Conservation (phyloP, 2,797 vertebrate genomes). For the Gymnodraco acuticeps region DNA sequence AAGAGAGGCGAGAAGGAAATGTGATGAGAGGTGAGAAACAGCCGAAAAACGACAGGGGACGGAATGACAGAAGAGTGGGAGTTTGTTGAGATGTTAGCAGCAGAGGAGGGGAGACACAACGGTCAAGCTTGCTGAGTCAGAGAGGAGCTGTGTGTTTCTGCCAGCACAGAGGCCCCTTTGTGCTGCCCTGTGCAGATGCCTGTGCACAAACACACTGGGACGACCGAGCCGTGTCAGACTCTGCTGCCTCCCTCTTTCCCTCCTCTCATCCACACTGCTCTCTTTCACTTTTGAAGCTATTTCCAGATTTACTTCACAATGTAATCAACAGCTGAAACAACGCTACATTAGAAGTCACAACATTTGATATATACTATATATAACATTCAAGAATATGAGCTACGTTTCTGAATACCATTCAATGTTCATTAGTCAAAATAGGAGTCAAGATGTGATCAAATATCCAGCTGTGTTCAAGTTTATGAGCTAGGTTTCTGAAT, state of each 20-base stretch:
- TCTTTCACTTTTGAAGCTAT: slow-evolving; percentile 37
- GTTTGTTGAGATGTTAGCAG: slow-evolving; percentile 40
- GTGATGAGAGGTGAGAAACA: slow-evolving; percentile 35
- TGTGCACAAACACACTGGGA: slow-evolving; percentile 71
- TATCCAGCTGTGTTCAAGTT: background rate
- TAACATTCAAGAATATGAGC: too few species aligned
- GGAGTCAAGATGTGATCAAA: background rate
- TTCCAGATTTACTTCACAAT: slow-evolving; percentile 17
- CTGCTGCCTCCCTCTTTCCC: slow-evolving; percentile 44
- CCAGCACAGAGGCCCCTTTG: slow-evolving; percentile 75
- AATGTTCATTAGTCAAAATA: background rate
- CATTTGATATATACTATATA: background rate
- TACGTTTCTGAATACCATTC: background rate
- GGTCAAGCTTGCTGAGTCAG: slow-evolving; percentile 78
- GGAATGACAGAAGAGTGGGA: slow-evolving; percentile 34
- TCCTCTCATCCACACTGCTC: slow-evolving; percentile 37
- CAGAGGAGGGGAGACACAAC: slow-evolving; percentile 49
- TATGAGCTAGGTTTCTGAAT: background rate
- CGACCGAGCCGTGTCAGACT: slow-evolving; percentile 74
- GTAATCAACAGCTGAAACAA: slow-evolving; percentile 10
- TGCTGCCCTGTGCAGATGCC: slow-evolving; percentile 72
- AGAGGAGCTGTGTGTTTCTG: slow-evolving; percentile 52
- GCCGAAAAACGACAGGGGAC: slow-evolving; percentile 19
- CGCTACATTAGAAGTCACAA: background rate
- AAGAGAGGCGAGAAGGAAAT: slow-evolving; percentile 30